phyloP scores from a whole-genome alignment of 2,888 invertebrate species.

The Drosophila anomelani region DNA sequence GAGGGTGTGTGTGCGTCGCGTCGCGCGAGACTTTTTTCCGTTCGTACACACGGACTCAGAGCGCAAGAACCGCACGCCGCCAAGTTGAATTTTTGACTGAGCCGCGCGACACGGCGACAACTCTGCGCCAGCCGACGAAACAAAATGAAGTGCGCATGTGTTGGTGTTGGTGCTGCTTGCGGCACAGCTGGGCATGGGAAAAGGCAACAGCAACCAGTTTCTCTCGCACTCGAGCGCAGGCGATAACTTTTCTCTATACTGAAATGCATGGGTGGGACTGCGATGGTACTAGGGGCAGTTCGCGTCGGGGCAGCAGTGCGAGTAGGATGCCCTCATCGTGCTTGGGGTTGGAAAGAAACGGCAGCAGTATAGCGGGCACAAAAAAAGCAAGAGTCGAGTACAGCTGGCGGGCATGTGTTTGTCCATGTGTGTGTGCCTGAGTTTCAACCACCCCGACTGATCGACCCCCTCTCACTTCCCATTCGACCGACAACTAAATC shows the following conservation, averaged over 20 bases:
- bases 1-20: constrained; percentile 32
- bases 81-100: constrained; percentile 21
- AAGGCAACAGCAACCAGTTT: constrained; percentile 53
- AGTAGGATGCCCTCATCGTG: constrained; percentile 42
- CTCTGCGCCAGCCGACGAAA: constrained; percentile 60
- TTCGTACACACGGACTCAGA: constrained; percentile 7
- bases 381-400: constrained; percentile 62
- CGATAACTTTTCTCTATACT: constrained; percentile 71
- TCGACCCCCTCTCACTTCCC: constrained; percentile 33
- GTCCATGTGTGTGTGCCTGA: constrained; percentile 32
- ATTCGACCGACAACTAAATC: constrained; percentile 46
- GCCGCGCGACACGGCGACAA: constrained; percentile 50
- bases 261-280: constrained; percentile 54
- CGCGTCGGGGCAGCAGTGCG: constrained; percentile 28
- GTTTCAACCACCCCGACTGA: constrained; percentile 34
- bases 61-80: constrained; percentile 23
- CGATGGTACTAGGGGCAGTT: constrained; percentile 38
- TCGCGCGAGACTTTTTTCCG: constrained; percentile 19
- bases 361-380: constrained; percentile 35
- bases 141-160: constrained; percentile 74
- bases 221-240: constrained; percentile 34
- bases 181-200: constrained; percentile 52
- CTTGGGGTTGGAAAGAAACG: constrained; percentile 72
- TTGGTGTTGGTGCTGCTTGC: constrained; percentile 43
- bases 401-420: constrained; percentile 81